Conservation (phyloP, 30 jellyfish, hydroid and myxozoan species). For the Sanderia malayensis region DNA sequence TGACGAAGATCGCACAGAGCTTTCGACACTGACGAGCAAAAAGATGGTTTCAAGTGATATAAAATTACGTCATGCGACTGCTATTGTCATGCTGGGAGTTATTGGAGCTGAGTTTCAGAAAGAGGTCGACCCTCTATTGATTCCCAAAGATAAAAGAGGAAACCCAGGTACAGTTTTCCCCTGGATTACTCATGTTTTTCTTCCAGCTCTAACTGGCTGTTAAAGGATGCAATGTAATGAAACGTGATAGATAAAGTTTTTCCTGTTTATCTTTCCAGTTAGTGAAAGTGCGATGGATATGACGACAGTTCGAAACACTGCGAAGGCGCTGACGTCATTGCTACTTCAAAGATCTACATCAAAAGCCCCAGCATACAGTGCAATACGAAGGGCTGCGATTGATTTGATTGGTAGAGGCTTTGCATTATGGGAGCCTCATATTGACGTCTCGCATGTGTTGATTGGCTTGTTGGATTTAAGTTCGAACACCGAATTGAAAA, state of each 20-base stretch:
- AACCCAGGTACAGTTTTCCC: conserved; percentile 58
- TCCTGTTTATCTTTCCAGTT: no score
- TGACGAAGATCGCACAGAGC: conserved; percentile 88
- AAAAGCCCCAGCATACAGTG: conserved; percentile 85
- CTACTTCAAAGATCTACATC: conserved; percentile 72
- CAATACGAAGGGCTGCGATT: conserved; percentile 91
- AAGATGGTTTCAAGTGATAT: conserved; percentile 96
- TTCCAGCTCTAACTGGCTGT: no score
- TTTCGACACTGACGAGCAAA: conserved; percentile 93
- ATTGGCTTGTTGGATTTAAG: conserved; percentile 84
- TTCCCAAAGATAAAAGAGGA: conserved; percentile 34
- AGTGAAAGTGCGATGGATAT: conserved; percentile 75
- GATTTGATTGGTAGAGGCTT: conserved; percentile 96
- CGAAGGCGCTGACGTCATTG: conserved; percentile 88
- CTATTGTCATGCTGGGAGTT: conserved; percentile 93
- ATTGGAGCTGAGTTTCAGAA: conserved; percentile 97
- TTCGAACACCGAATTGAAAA: conserved; percentile 56
- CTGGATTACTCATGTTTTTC: no score
- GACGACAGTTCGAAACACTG: conserved; percentile 81
- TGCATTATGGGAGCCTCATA: conserved; percentile 94
- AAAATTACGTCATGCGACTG: conserved; percentile 95
- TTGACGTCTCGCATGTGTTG: conserved; percentile 91
- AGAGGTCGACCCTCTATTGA: conserved; percentile 89
- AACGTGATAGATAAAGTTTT: no score
- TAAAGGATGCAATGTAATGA: no score